These are phyloP conservation scores for Calameuta idolon DNA, from an alignment of 2,888 invertebrate species.

Conservation along the genomic window DNA sequence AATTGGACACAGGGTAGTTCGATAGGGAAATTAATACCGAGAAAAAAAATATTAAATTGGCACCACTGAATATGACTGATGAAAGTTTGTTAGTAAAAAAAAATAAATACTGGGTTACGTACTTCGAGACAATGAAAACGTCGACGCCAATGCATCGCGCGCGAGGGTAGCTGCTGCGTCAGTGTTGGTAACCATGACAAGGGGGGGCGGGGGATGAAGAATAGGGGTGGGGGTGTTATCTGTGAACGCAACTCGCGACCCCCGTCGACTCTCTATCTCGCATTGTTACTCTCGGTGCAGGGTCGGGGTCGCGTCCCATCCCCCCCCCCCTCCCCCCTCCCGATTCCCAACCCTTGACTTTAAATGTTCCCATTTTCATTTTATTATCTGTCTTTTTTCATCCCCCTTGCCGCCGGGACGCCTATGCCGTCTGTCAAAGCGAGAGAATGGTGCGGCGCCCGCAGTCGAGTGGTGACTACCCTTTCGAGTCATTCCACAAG, in stretches of 20 bases:
- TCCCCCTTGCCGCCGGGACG: conserved; percentile 30
- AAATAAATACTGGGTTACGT: conserved; percentile 10
- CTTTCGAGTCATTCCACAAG: too few species aligned
- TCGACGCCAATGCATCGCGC: conserved; percentile 49
- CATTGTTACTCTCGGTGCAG: conserved; percentile 47
- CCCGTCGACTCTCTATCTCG: conserved; percentile 45
- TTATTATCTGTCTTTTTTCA: conserved; percentile 57
- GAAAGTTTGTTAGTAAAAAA: conserved; percentile 21
- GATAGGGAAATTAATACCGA: too few species aligned
- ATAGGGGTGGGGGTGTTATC: conserved; percentile 45
- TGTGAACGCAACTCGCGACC: conserved; percentile 52
- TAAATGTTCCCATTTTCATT: conserved; percentile 58
- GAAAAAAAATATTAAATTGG: too few species aligned
- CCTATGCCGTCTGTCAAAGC: too few species aligned
- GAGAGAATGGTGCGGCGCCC: too few species aligned
- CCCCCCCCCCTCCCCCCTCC: conserved; percentile 24
- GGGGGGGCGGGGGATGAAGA: conserved; percentile 32
- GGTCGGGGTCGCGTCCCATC: conserved; percentile 41
- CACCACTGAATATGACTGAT: neutral
- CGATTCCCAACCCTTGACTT: conserved; percentile 52
- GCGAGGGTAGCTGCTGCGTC: neutral
- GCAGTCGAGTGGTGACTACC: too few species aligned
- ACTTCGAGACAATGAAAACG: conserved; percentile 38
- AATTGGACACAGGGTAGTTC: too few species aligned
- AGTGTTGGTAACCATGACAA: too few species aligned